Conservation (phyloP, 2,888 invertebrate genomes). For the Boloria selene region DNA sequence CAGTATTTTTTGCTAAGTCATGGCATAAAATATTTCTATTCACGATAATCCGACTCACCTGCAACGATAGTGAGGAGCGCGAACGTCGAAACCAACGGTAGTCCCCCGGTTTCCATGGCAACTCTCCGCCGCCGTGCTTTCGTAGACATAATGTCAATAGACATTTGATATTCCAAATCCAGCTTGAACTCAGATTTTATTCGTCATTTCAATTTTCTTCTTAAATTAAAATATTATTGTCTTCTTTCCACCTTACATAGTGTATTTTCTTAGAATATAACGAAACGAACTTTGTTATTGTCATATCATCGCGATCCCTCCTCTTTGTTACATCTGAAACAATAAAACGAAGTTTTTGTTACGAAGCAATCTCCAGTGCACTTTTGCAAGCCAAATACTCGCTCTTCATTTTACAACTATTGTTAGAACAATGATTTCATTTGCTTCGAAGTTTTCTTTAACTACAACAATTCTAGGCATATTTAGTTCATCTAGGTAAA, state of each 20-base stretch:
- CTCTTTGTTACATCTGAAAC: conserved; percentile 57
- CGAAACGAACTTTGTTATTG: conserved; percentile 48
- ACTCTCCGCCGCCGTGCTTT: conserved; percentile 61
- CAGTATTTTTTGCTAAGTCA: conserved; percentile 9
- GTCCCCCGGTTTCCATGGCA: conserved; percentile 72
- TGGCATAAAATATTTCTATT: conserved; percentile 6
- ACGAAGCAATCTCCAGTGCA: conserved; percentile 34
- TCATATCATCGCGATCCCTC: conserved; percentile 48
- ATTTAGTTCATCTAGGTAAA: conserved; percentile 8
- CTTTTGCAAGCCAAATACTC: conserved; percentile 36
- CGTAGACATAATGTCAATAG: conserved; percentile 61
- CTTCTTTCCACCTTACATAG: conserved; percentile 45
- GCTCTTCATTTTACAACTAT: conserved; percentile 37
- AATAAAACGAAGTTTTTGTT: conserved; percentile 47
- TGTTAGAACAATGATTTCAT: conserved; percentile 35
- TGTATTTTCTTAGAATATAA: conserved; percentile 29
- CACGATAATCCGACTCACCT: conserved; percentile 48
- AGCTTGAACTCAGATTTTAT: conserved; percentile 52
- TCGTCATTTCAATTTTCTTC: conserved; percentile 48
- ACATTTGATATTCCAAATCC: conserved; percentile 50
- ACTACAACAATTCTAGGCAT: conserved; percentile 18
- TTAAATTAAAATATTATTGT: conserved; percentile 49
- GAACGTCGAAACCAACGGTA: conserved; percentile 74
- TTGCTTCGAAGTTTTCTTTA: conserved; percentile 30
- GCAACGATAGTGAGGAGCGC: conserved; percentile 76